A percentile compares a stretch with the other conserved stretches of the same genome.
Evolutionary conservation across 2,113 vertebrate species (phyloP).

Genomic region (Tupaia chinensis): DNA sequence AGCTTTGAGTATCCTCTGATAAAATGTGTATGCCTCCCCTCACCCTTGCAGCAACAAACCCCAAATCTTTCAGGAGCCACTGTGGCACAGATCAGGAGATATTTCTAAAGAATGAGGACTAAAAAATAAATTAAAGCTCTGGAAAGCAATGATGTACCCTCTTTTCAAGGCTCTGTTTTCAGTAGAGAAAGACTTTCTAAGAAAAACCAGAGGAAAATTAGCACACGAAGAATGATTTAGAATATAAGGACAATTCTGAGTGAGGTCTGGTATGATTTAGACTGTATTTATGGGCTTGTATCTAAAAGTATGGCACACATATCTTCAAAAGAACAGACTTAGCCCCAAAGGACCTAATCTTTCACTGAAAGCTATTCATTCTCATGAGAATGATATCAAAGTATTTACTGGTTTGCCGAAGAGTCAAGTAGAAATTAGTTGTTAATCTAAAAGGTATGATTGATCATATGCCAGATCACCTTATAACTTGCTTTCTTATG

Average conservation of each 20-base stretch:
- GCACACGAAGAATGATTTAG: conserved; percentile 30
- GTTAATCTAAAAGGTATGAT: conserved; percentile 49
- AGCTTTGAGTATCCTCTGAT: conserved; percentile 11
- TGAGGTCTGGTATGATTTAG: conserved; percentile 51
- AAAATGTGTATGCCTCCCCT: not conserved
- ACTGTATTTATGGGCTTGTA: not conserved
- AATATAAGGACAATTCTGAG: conserved; percentile 34
- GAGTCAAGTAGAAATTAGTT: conserved; percentile 56
- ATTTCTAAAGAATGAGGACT: not conserved
- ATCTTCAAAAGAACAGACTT: conserved; percentile 60
- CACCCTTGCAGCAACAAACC: not conserved
- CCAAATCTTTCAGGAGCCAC: not conserved
- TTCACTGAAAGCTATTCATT: conserved; percentile 58
- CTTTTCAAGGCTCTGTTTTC: not conserved
- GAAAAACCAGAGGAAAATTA: conserved; percentile 31
- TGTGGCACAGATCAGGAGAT: not conserved
- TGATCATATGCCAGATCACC: conserved; percentile 42
- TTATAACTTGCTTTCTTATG: not conserved
- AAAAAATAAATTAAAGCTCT: not conserved
- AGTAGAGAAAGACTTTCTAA: conserved; percentile 1
- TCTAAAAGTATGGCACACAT: conserved; percentile 27
- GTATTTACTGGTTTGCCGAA: not conserved
- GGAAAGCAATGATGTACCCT: not conserved
- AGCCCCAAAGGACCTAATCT: conserved; percentile 34
- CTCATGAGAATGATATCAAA: conserved; percentile 38